A percentile compares a stretch with the other conserved stretches of the same genome.
Conservation (phyloP, 2,797 vertebrate genomes). For the Jordanella pulchra region DNA sequence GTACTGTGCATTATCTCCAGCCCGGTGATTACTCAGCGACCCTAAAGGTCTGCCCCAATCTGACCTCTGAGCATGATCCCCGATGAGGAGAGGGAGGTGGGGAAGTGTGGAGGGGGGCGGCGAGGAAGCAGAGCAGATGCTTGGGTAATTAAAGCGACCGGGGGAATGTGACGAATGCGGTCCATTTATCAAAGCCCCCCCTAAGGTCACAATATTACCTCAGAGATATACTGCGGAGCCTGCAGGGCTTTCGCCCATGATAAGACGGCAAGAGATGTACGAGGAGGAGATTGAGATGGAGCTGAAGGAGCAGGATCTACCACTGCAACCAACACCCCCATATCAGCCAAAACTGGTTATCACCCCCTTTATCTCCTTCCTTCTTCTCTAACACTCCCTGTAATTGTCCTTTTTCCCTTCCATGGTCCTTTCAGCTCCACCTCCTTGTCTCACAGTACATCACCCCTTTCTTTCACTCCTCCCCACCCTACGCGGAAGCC, state of each 20-base stretch:
- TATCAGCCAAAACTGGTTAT: slow-evolving; percentile 31
- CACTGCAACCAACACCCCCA: slow-evolving; percentile 35
- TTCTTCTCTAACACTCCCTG: slow-evolving; percentile 54
- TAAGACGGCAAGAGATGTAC: slow-evolving; percentile 57
- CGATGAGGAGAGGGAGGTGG: slow-evolving; percentile 33
- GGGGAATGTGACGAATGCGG: slow-evolving; percentile 84
- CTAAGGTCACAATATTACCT: slow-evolving; percentile 81
- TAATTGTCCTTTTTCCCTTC: slow-evolving; percentile 66
- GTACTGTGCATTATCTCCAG: slow-evolving; percentile 71
- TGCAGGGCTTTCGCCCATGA: slow-evolving; percentile 67
- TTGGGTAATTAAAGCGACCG: slow-evolving; percentile 80
- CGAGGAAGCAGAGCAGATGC: slow-evolving; percentile 84
- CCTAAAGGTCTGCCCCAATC: slow-evolving; percentile 65
- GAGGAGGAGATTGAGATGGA: slow-evolving; percentile 40
- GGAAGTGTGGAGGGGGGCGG: slow-evolving; percentile 32
- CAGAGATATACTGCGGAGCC: slow-evolving; percentile 81
- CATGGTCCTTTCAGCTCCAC: slow-evolving; percentile 61
- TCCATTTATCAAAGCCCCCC: slow-evolving; percentile 83
- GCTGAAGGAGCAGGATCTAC: slow-evolving; percentile 24
- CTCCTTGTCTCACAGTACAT: slow-evolving; percentile 35
- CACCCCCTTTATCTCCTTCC: slow-evolving; percentile 47
- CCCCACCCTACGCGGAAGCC: slow-evolving; percentile 24
- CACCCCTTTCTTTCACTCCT: slow-evolving; percentile 30
- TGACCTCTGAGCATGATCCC: slow-evolving; percentile 75
- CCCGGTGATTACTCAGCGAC: slow-evolving; percentile 71